Percentiles rank a stretch among this genome's conserved stretches.
Evolutionary conservation across 2,888 invertebrate genomes (phyloP).

Genomic region (Pantelozetes paolii): DNA sequence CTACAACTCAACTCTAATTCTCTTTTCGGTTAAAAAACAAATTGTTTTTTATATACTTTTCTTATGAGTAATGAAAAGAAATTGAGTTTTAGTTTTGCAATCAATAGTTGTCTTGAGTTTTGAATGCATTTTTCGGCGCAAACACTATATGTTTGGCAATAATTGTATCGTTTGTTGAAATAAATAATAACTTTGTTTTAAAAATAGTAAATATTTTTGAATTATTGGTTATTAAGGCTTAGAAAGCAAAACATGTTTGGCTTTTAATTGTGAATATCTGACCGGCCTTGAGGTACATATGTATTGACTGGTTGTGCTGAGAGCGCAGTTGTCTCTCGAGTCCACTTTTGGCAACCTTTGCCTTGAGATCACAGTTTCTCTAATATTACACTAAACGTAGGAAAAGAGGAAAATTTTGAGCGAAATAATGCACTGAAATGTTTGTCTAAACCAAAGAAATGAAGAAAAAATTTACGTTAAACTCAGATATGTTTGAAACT

Average conservation of each 20-base stretch:
- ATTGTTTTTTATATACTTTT: no score
- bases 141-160: no score
- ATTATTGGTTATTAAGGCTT: background rate
- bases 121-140: no score
- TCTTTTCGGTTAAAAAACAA: background rate
- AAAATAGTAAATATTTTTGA: background rate
- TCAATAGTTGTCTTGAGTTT: no score
- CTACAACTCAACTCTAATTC: background rate
- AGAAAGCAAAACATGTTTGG: conserved; percentile 23
- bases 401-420: conserved; percentile 21
- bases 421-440: background rate
- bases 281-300: conserved; percentile 29
- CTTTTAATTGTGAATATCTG: conserved; percentile 25
- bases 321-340: conserved; percentile 4
- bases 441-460: background rate
- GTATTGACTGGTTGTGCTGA: background rate
- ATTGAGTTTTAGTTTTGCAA: no score
- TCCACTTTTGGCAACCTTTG: conserved; percentile 18
- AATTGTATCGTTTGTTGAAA: background rate
- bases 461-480: background rate
- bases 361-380: conserved; percentile 24
- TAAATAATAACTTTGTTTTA: background rate
- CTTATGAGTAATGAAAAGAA: no score
- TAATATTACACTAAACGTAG: background rate
- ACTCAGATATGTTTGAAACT: background rate